Conservation (phyloP, 64 coral and sea anemone genomes). For the Porites australiensis region DNA sequence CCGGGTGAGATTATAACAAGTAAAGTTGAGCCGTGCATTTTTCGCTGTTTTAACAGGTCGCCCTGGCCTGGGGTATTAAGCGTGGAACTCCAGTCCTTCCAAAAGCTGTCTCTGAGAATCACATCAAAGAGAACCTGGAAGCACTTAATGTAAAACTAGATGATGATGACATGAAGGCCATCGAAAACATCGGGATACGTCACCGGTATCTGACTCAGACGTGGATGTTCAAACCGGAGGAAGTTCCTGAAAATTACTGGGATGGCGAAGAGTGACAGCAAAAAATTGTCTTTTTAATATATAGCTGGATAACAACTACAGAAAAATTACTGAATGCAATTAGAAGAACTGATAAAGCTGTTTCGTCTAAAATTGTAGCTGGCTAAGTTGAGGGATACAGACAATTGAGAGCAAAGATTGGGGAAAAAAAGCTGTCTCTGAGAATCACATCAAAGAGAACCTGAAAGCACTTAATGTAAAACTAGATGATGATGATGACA, state of each 20-base stretch:
- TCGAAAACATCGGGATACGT: slow-evolving; percentile 43
- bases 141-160: slow-evolving; percentile 52
- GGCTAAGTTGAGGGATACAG: too few species aligned
- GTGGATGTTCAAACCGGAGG: slow-evolving; percentile 59
- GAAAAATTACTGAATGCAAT: too few species aligned
- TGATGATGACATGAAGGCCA: slow-evolving; percentile 67
- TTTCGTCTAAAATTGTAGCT: too few species aligned
- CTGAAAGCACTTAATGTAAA: slow-evolving; percentile 48
- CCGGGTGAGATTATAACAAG: neutral
- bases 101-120: slow-evolving; percentile 71
- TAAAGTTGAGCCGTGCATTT: neutral
- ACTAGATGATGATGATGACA: slow-evolving; percentile 66
- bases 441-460: slow-evolving; percentile 73
- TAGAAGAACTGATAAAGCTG: too few species aligned
- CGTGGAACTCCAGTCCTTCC: slow-evolving; percentile 64
- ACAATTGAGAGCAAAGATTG: too few species aligned
- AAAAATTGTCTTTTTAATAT: neutral
- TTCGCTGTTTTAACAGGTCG: neutral
- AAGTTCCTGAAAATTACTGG: slow-evolving; percentile 22
- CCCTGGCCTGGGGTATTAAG: slow-evolving; percentile 62
- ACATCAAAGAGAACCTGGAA: slow-evolving; percentile 65
- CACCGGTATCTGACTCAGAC: slow-evolving; percentile 45
- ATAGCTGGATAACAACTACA: too few species aligned
- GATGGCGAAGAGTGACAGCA: slow-evolving; percentile 64
- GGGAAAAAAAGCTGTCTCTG: slow-evolving; percentile 52